These are phyloP conservation scores for Chironomus tepperi DNA, from an alignment of 1,140 invertebrate genomes.

Conservation along the genomic window DNA sequence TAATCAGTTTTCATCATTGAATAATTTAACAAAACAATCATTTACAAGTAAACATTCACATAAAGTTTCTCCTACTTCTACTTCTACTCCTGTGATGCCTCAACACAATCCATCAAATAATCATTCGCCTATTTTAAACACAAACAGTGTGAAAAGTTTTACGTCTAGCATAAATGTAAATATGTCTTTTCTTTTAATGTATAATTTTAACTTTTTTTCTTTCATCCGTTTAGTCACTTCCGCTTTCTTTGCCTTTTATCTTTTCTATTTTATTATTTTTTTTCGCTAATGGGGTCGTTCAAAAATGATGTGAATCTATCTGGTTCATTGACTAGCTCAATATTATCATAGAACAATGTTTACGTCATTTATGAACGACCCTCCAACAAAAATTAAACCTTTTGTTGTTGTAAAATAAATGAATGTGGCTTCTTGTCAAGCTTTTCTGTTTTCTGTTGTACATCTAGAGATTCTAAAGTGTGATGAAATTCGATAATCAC, in stretches of 20 bases:
- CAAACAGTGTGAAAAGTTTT: not conserved
- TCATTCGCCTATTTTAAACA: not conserved
- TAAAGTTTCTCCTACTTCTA: not conserved
- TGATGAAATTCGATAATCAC: too few relatives aligned
- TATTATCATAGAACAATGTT: too few relatives aligned
- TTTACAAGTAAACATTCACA: not conserved
- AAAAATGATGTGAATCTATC: not conserved
- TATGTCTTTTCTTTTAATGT: not conserved
- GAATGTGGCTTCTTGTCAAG: too few relatives aligned
- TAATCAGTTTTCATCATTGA: not conserved
- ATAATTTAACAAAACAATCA: conserved; percentile 21
- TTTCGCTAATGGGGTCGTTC: not conserved
- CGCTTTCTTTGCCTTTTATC: too few relatives aligned
- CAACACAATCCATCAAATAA: not conserved
- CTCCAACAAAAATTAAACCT: too few relatives aligned
- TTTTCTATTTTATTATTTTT: not conserved
- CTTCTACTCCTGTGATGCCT: not conserved
- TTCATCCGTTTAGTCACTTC: too few relatives aligned
- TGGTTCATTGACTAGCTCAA: too few relatives aligned
- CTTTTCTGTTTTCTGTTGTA: too few relatives aligned
- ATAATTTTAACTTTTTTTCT: too few relatives aligned
- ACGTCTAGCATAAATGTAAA: conserved; percentile 20
- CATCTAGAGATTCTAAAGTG: too few relatives aligned
- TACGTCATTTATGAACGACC: too few relatives aligned
- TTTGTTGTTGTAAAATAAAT: too few relatives aligned